These are phyloP conservation scores for Hypercompe scribonia DNA, from an alignment of 2,888 invertebrate species.

Conservation along the genomic window DNA sequence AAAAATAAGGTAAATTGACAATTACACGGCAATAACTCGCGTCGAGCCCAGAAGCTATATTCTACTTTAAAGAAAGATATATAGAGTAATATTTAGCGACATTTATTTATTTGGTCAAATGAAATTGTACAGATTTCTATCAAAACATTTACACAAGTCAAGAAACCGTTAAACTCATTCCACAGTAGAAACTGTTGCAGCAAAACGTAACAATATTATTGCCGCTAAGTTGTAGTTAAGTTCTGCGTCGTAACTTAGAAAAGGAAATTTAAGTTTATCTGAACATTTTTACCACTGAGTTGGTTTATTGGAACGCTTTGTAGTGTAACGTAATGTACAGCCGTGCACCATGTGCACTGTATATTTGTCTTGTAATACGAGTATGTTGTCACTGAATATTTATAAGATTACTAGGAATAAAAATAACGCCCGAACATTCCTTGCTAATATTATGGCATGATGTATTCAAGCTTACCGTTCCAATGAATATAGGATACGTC, in stretches of 20 bases:
- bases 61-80: background rate
- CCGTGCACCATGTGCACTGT: background rate
- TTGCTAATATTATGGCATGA: slow-evolving; percentile 31
- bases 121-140: background rate
- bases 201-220: slow-evolving; percentile 1
- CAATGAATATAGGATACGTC: slow-evolving; percentile 26
- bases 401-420: slow-evolving; percentile 1
- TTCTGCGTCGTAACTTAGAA: slow-evolving; percentile 1
- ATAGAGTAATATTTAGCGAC: background rate
- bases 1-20: no score
- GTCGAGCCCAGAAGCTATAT: background rate
- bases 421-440: slow-evolving; percentile 30
- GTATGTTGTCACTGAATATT: slow-evolving; percentile 7
- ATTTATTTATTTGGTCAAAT: background rate
- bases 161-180: background rate
- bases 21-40: no score
- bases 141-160: background rate
- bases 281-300: background rate
- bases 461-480: slow-evolving; percentile 29
- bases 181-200: background rate
- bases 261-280: slow-evolving; percentile 9
- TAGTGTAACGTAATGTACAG: background rate
- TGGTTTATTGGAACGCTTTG: background rate
- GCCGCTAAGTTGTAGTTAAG: slow-evolving; percentile 2
- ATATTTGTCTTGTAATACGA: background rate